Evolutionary conservation across 2,888 invertebrate species (phyloP).

Genomic region (Synanthedon tipuliformis): DNA sequence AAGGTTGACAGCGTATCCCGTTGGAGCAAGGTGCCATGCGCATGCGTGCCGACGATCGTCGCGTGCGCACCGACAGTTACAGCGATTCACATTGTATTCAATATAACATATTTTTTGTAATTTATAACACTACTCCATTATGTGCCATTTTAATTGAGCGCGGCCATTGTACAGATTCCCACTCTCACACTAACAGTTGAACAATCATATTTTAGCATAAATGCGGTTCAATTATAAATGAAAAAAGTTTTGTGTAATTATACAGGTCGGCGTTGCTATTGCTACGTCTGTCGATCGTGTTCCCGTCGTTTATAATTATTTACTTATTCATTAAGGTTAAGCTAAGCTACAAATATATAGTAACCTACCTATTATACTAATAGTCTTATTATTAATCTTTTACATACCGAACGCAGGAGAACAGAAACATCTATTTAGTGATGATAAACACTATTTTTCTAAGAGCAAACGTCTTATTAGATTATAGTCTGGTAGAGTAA

Average conservation of each 20-base stretch:
- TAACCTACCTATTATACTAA: no score
- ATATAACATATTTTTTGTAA: conserved; percentile 32
- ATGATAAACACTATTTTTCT: no score
- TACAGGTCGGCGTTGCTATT: not conserved
- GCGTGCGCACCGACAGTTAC: conserved; percentile 26
- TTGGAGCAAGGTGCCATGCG: not conserved
- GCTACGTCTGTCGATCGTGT: not conserved
- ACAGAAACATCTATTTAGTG: no score
- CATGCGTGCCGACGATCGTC: conserved; percentile 7
- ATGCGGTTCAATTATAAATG: not conserved
- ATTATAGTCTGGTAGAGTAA: no score
- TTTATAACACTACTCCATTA: conserved; percentile 24
- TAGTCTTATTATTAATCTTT: no score
- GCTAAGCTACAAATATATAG: no score
- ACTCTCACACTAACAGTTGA: conserved; percentile 27
- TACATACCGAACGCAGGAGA: no score
- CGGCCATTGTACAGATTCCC: conserved; percentile 42
- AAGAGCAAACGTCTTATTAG: no score
- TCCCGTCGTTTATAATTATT: no score
- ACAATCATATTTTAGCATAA: not conserved
- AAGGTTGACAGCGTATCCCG: not conserved
- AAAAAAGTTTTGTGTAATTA: not conserved
- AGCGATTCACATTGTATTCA: conserved; percentile 33
- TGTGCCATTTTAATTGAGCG: conserved; percentile 39
- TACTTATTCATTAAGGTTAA: no score